Evolutionary conservation across 2,888 invertebrate genomes (phyloP), one percentile per base, ranked within the genome.

Genomic region (Chorisops tibialis): DNA sequence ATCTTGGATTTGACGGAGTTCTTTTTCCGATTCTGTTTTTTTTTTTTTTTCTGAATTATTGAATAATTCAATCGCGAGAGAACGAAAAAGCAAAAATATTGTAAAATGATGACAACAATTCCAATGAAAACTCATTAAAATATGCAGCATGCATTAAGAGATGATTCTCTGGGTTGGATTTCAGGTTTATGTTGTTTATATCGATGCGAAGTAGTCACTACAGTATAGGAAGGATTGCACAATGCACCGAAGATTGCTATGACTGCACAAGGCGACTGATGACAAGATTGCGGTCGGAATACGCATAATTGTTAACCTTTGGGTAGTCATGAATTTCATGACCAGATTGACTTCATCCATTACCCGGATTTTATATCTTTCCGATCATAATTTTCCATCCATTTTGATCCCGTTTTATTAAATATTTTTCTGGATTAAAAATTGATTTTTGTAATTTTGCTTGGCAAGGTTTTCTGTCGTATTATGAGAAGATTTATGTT

Each of bases 31-130:
- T 12, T 14, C 21, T 52, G 22, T 41, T 41, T 16, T 14, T 18
- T 18, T n/a, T 54, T 38, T 37, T 51, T 14, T 51, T 16, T 30
- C 12, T 18, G 41, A 54, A 54, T 56, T 43, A 30, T 56, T 56
- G 56, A 56, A 56, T 56, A 56, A 56, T 56, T 56, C 56, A 56
- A 43, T 56, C 56, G 30, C 56, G 30, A 56, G 41, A 24, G 41
- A 54, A 24, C 41, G 37, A n/a, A 14, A 24, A 45, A n/a, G 45
- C 30, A 45, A 56, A 56, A 43, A 56, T 56, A 45, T 56, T 45
- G 43, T 45, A 30, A 56, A 56, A 56, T 45, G 56, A 56, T 56
- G 56, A 56, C 56, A 56, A 43, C 56, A 30, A 30, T 9, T 5
- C 5, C 7, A 43, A 39, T 43, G 56, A 43, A 56, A 56, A 56